phyloP scores from a whole-genome alignment of 2,113 vertebrate genomes.

The Patagioenas fasciata region DNA sequence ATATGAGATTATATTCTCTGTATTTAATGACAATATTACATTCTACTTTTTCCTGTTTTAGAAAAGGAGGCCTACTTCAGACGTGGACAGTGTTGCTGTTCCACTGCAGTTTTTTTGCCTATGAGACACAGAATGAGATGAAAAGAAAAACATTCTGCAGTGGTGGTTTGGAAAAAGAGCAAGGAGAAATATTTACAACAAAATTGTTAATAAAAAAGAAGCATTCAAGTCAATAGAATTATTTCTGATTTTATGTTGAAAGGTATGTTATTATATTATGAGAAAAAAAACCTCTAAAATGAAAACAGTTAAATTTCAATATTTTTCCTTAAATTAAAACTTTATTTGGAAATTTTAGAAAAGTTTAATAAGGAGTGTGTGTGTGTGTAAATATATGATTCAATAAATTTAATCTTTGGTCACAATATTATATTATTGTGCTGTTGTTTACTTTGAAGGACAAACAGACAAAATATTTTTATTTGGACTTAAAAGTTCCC shows the following conservation, averaged over 20 bases:
- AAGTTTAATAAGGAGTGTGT: background rate
- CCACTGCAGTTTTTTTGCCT: background rate
- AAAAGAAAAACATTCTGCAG: background rate
- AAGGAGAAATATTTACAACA: background rate
- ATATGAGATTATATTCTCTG: background rate
- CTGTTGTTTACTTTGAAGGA: background rate
- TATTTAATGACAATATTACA: background rate
- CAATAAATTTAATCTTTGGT: background rate
- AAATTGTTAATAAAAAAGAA: background rate
- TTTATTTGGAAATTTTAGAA: background rate
- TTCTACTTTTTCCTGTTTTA: background rate
- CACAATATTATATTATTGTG: background rate
- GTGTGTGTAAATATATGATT: accelerated
- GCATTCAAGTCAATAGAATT: background rate
- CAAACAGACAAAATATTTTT: background rate
- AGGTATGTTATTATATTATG: background rate
- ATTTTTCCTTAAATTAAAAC: background rate
- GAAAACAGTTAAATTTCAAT: background rate
- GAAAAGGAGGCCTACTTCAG: background rate
- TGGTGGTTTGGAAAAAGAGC: background rate
- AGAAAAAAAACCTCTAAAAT: background rate
- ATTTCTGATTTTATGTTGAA: background rate
- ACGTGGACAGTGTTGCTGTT: background rate
- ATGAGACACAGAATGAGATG: background rate
- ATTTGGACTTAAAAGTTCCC: background rate